A percentile compares a stretch with the other conserved stretches of the same genome.
These are phyloP conservation scores for Artemisiospiza belli DNA, from an alignment of 2,113 vertebrate genomes.

Conservation along the genomic window DNA sequence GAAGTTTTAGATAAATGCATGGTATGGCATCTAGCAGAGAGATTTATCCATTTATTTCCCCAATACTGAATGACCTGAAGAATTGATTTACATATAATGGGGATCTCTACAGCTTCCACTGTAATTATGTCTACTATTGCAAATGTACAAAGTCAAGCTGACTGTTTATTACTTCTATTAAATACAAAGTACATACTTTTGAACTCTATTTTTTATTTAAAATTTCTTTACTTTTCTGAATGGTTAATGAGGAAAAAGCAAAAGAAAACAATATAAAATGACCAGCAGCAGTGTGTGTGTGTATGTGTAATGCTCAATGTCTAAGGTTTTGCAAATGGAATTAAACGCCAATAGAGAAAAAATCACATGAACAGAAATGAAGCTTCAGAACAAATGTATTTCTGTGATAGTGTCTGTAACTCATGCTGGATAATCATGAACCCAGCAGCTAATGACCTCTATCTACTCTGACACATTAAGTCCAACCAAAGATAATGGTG, in stretches of 20 bases:
- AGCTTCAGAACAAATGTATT: conserved; percentile 72
- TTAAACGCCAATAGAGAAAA: conserved; percentile 66
- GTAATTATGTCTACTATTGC: conserved; percentile 38
- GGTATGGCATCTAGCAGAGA: background rate
- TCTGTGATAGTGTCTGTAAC: conserved; percentile 77
- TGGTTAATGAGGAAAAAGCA: conserved; percentile 4
- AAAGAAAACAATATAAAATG: background rate
- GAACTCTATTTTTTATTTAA: conserved; percentile 55
- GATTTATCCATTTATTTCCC: background rate
- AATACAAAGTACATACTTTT: background rate
- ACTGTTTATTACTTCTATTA: background rate
- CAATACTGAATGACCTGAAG: conserved; percentile 2
- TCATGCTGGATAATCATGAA: conserved; percentile 79
- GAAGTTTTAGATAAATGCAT: conserved; percentile 3
- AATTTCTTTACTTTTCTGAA: conserved; percentile 32
- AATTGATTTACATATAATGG: background rate
- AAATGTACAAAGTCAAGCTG: conserved; percentile 26
- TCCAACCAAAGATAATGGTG: conserved; percentile 86
- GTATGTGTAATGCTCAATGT: background rate
- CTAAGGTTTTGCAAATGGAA: conserved; percentile 66
- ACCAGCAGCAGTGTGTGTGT: background rate
- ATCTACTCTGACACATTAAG: conserved; percentile 84
- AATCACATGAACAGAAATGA: conserved; percentile 61
- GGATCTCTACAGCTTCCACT: background rate
- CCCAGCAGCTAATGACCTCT: conserved; percentile 86